Evolutionary conservation across 2,797 vertebrate genomes (phyloP).

Genomic region (Chloroceryle amazona): DNA sequence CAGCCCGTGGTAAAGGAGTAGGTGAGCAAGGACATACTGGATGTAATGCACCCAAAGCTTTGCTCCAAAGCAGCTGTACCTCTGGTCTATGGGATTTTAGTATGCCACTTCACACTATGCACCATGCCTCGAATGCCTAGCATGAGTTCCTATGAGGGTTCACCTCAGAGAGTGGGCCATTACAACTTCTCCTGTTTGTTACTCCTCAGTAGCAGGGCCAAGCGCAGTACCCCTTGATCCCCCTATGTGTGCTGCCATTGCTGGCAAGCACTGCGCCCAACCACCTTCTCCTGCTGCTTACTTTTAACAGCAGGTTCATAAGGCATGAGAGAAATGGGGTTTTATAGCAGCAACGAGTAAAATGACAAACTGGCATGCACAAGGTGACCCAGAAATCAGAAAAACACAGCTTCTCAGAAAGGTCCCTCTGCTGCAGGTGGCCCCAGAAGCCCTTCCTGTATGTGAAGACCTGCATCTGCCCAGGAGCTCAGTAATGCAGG

Average conservation of each 20-base stretch:
- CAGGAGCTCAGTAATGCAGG: accelerated
- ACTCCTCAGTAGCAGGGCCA: not conserved
- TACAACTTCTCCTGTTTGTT: not conserved
- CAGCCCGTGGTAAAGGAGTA: not conserved
- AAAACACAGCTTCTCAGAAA: not conserved
- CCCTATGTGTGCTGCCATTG: accelerated
- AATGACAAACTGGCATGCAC: not conserved
- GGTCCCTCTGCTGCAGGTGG: not conserved
- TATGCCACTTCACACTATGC: accelerated
- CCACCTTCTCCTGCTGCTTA: not conserved
- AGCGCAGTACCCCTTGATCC: accelerated
- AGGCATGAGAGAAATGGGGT: not conserved
- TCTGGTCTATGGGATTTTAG: not conserved
- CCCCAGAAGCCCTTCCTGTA: not conserved
- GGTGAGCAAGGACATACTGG: not conserved
- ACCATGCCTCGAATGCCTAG: not conserved
- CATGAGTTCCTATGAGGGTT: not conserved
- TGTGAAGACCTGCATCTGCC: accelerated
- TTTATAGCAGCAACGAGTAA: not conserved
- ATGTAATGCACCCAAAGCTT: not conserved
- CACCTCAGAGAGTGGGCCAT: not conserved
- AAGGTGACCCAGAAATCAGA: not conserved
- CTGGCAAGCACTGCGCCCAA: not conserved
- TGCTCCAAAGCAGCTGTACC: not conserved
- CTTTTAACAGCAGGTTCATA: not conserved